phyloP scores from a whole-genome alignment of 1,140 invertebrate genomes.

The Pseudomyrmex pallidus region DNA sequence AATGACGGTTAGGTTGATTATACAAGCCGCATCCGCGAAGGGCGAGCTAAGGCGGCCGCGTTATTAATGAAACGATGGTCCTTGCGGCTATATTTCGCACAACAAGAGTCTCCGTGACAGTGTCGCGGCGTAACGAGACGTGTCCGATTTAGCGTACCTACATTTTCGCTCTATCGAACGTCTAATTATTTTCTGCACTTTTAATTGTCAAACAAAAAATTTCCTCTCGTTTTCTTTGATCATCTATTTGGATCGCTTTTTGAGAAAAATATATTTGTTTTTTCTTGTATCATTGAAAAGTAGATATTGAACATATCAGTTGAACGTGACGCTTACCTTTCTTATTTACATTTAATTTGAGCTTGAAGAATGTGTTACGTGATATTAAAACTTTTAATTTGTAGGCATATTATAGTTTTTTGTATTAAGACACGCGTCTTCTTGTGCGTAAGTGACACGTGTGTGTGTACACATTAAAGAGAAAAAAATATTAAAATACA shows the following conservation, averaged over 20 bases:
- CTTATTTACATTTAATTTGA: constrained; percentile 11
- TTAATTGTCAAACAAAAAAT: constrained; percentile 37
- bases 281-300: background rate
- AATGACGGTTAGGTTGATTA: constrained; percentile 49
- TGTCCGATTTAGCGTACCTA: constrained; percentile 18
- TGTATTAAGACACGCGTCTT: background rate
- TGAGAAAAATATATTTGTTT: background rate
- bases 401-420: background rate
- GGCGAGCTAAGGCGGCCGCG: constrained; percentile 24
- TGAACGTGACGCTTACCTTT: constrained; percentile 14
- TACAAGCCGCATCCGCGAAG: constrained; percentile 36
- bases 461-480: too few species aligned
- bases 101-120: background rate
- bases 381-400: background rate
- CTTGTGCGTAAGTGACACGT: background rate
- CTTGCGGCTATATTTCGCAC: constrained; percentile 18
- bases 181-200: constrained; percentile 46
- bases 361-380: background rate
- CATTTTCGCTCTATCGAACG: constrained; percentile 37
- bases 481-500: constrained; percentile 4
- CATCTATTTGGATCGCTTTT: background rate
- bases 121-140: constrained; percentile 23
- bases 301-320: constrained; percentile 32
- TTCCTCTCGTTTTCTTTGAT: background rate
- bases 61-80: constrained; percentile 40